These are phyloP conservation scores for Phyllotis vaccarum DNA, from an alignment of 2,797 vertebrate species.

Conservation along the genomic window DNA sequence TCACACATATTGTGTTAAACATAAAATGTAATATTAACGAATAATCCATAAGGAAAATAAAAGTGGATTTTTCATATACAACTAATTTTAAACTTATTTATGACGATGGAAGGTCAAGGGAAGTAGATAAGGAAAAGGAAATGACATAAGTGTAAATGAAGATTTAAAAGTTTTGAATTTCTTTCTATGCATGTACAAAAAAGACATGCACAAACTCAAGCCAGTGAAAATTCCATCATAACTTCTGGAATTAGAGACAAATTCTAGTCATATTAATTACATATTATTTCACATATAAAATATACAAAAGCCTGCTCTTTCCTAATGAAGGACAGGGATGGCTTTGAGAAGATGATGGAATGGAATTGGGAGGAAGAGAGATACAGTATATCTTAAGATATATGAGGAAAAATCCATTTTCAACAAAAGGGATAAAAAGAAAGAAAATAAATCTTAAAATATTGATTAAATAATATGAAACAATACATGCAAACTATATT, in stretches of 20 bases:
- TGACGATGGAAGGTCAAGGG: neutral
- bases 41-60: neutral
- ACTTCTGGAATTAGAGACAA: neutral
- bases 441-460: neutral
- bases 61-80: neutral
- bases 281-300: no score
- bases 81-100: neutral
- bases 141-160: neutral
- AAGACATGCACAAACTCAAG: neutral
- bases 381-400: neutral
- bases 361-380: no score
- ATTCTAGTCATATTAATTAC: no score
- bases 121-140: neutral
- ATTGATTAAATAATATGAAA: neutral
- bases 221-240: neutral
- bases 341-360: neutral
- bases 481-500: neutral
- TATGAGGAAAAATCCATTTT: neutral
- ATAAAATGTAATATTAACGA: neutral
- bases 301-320: neutral
- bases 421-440: neutral
- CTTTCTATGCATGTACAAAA: no score
- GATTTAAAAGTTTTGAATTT: neutral
- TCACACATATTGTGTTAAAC: neutral
- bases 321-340: neutral